These are phyloP conservation scores for Yponomeuta malinellus DNA, from an alignment of 2,888 invertebrate genomes.

Conservation along the genomic window DNA sequence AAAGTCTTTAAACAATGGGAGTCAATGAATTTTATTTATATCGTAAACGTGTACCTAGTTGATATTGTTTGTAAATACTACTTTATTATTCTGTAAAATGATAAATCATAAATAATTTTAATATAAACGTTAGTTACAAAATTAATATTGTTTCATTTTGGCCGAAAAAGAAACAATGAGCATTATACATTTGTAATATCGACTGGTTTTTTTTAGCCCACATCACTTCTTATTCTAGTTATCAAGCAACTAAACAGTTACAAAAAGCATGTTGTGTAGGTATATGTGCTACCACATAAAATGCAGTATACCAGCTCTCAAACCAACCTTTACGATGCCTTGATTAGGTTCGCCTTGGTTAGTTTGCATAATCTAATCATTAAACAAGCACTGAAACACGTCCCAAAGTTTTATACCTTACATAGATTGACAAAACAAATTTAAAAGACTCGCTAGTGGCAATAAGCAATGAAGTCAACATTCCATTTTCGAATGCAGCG, in stretches of 20 bases:
- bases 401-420: not conserved
- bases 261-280: too few species aligned
- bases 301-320: too few species aligned
- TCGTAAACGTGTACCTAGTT: conserved; percentile 68
- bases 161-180: too few species aligned
- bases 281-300: too few species aligned
- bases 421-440: not conserved
- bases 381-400: too few species aligned
- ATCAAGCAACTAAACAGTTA: too few species aligned
- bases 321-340: too few species aligned
- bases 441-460: not conserved
- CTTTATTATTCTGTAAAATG: conserved; percentile 67
- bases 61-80: conserved; percentile 71
- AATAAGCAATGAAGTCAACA: not conserved
- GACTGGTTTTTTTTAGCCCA: too few species aligned
- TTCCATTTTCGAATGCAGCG: not conserved
- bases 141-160: conserved; percentile 60
- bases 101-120: conserved; percentile 74
- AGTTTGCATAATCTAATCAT: too few species aligned
- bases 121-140: conserved; percentile 72
- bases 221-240: too few species aligned
- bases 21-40: conserved; percentile 74
- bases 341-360: too few species aligned
- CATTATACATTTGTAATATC: too few species aligned
- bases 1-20: conserved; percentile 57